These are phyloP conservation scores for Bursaphelenchus okinawaensis DNA, from an alignment of 2,888 invertebrate genomes.

Conservation along the genomic window DNA sequence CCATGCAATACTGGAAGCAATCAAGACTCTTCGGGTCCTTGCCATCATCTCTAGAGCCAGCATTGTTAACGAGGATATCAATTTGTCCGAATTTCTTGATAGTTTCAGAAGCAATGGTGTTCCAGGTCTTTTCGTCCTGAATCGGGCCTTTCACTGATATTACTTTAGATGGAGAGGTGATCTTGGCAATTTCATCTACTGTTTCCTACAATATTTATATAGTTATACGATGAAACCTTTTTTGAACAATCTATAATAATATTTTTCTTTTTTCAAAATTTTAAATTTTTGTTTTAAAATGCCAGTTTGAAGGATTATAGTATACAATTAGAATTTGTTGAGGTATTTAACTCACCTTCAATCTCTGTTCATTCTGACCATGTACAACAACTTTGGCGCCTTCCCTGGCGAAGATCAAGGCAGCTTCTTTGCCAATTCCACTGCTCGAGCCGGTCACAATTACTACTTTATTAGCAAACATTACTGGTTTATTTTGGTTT, in stretches of 20 bases:
- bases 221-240: too few species aligned
- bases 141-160: not conserved
- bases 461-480: not conserved
- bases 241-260: too few species aligned
- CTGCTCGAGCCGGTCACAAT: slow-evolving; percentile 1
- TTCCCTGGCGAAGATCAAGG: not conserved
- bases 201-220: too few species aligned
- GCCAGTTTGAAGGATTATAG: too few species aligned
- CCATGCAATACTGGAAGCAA: slow-evolving; percentile 10
- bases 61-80: slow-evolving; percentile 15
- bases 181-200: too few species aligned
- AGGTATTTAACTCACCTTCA: too few species aligned
- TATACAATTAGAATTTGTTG: too few species aligned
- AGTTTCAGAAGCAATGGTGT: slow-evolving; percentile 9
- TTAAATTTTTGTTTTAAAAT: too few species aligned
- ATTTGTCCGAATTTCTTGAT: slow-evolving; percentile 14
- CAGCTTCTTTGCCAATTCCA: not conserved
- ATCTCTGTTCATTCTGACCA: not conserved
- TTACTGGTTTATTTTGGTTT: not conserved
- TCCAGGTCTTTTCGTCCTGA: not conserved
- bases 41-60: not conserved
- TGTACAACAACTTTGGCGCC: not conserved
- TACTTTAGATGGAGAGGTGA: too few species aligned
- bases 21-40: slow-evolving; percentile 1
- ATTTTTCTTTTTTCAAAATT: too few species aligned